Conservation (phyloP, 1,140 invertebrate species). For the Metopolophium dirhodum region DNA sequence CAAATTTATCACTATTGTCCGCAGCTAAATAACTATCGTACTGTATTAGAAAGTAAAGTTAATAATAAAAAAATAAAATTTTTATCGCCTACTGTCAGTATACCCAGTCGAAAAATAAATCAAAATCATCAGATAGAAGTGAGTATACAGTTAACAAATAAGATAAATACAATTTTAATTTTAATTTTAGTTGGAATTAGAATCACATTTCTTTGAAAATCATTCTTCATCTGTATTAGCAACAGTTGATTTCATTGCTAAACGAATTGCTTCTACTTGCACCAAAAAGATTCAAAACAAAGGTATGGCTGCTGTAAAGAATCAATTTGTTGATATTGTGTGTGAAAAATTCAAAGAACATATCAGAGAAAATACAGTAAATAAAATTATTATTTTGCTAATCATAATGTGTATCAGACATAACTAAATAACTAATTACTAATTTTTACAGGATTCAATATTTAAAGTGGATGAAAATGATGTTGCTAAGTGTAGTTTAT, state of each 20-base stretch:
- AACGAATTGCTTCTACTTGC: constrained; percentile 37
- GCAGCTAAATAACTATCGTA: constrained; percentile 35
- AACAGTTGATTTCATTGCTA: constrained; percentile 48
- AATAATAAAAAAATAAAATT: constrained; percentile 49
- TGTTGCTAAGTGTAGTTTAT: constrained; percentile 25
- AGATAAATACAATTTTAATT: not conserved
- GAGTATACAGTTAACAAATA: not conserved
- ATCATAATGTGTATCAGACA: not conserved
- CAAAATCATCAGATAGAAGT: constrained; percentile 38
- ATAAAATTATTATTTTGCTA: not conserved
- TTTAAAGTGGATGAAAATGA: constrained; percentile 33
- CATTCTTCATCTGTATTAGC: constrained; percentile 43
- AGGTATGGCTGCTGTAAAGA: constrained; percentile 39
- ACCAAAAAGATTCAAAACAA: constrained; percentile 52
- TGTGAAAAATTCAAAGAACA: constrained; percentile 36
- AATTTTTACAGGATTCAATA: not conserved
- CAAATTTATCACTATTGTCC: constrained; percentile 50
- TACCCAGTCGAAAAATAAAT: constrained; percentile 6
- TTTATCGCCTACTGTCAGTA: constrained; percentile 8
- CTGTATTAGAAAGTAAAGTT: constrained; percentile 36
- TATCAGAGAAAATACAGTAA: not conserved
- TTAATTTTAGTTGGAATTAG: constrained; percentile 34
- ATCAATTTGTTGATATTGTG: constrained; percentile 46
- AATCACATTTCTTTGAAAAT: constrained; percentile 55
- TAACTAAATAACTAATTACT: not conserved